Conservation (phyloP, 2,113 vertebrate genomes). For the Rhegmatorhina hoffmannsi region DNA sequence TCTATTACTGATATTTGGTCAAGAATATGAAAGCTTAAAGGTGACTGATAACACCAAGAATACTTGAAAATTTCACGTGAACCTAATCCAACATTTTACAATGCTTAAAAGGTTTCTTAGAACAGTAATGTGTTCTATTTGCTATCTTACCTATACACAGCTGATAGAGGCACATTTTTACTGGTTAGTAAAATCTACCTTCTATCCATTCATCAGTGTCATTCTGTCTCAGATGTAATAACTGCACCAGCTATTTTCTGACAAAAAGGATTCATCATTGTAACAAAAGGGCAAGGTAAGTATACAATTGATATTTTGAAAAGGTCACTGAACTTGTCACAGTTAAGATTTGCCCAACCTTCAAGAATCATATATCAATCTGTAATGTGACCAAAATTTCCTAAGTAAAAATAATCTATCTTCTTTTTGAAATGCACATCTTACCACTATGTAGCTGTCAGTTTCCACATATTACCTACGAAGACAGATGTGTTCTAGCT, state of each 20-base stretch:
- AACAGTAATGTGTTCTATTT: neutral
- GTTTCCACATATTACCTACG: neutral
- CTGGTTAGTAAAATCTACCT: neutral
- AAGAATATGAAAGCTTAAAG: neutral
- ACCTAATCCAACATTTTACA: neutral
- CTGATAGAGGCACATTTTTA: neutral
- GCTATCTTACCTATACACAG: neutral
- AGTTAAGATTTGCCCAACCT: neutral
- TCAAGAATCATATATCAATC: neutral
- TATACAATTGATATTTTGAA: neutral
- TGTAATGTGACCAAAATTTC: neutral
- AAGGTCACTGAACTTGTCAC: neutral
- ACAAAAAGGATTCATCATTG: neutral
- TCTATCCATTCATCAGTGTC: neutral
- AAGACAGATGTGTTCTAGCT: neutral
- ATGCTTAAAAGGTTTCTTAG: neutral
- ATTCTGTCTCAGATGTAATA: neutral
- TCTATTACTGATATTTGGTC: neutral
- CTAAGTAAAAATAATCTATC: neutral
- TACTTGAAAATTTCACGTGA: neutral
- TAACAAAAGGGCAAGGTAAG: neutral
- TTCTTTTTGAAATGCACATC: neutral
- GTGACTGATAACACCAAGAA: neutral
- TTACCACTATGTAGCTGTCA: neutral
- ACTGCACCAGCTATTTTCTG: neutral